These are phyloP conservation scores for Poliocrania exsul DNA, from an alignment of 2,797 vertebrate genomes.

Conservation along the genomic window DNA sequence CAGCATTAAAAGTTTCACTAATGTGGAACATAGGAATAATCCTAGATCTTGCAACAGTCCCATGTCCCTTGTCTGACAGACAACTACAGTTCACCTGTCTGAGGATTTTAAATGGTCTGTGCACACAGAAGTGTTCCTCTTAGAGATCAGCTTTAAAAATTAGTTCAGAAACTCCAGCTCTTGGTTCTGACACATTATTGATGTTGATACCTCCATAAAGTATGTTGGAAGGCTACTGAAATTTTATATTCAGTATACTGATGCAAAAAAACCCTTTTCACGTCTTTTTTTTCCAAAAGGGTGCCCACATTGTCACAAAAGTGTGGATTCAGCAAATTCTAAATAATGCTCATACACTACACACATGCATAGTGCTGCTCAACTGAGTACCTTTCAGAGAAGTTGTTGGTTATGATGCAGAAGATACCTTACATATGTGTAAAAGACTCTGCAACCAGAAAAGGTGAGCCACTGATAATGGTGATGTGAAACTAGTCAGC, in stretches of 20 bases:
- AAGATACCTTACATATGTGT: not conserved
- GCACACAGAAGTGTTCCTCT: not conserved
- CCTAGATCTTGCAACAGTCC: not conserved
- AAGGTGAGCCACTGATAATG: not conserved
- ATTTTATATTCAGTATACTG: not conserved
- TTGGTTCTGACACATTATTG: not conserved
- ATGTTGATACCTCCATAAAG: not conserved
- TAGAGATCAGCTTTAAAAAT: not conserved
- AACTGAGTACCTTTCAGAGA: not conserved
- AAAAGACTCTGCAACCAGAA: not conserved
- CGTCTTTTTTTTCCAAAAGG: not conserved
- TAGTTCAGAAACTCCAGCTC: not conserved
- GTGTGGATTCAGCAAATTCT: not conserved
- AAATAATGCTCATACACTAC: not conserved
- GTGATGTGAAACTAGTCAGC: not conserved
- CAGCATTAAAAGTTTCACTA: not conserved
- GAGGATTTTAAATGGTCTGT: not conserved
- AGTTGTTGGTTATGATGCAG: rapidly evolving
- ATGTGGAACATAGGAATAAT: not conserved
- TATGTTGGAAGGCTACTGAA: not conserved
- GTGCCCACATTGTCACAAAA: not conserved
- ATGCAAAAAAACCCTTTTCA: not conserved
- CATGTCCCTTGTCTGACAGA: not conserved
- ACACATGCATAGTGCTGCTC: not conserved
- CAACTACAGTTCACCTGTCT: not conserved